A percentile compares a stretch with the other conserved stretches of the same genome.
phyloP scores from a whole-genome alignment of 2,113 vertebrate genomes.

The Melanerpes aurifrons region DNA sequence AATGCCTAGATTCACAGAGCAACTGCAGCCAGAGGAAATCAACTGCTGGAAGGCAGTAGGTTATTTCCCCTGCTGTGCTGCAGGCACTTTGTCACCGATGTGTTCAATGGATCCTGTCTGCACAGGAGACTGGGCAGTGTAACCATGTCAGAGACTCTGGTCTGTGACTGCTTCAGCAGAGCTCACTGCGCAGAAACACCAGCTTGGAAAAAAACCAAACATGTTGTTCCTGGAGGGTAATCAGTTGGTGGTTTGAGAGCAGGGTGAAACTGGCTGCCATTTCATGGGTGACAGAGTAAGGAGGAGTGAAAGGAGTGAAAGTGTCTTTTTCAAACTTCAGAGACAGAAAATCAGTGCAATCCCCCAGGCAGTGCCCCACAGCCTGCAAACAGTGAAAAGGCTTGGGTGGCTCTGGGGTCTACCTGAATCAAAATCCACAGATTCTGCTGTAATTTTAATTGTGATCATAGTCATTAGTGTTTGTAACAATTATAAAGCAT shows the following conservation, averaged over 20 bases:
- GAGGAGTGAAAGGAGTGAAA: neutral
- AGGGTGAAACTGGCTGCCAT: neutral
- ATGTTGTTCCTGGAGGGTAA: fast-evolving
- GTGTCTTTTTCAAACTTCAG: neutral
- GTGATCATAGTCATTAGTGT: neutral
- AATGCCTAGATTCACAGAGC: neutral
- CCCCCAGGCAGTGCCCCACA: neutral
- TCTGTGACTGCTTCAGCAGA: neutral
- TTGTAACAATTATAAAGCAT: neutral
- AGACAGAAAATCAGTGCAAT: neutral
- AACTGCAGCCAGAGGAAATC: neutral
- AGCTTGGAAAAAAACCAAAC: neutral
- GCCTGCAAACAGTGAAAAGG: neutral
- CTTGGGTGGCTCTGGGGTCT: neutral
- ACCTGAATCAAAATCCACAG: neutral
- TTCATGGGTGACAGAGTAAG: neutral
- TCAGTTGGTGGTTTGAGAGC: too few relatives aligned
- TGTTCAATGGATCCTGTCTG: neutral
- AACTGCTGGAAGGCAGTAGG: neutral
- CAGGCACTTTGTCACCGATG: neutral
- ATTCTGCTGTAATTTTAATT: neutral
- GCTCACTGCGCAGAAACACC: fast-evolving
- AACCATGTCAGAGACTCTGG: fast-evolving
- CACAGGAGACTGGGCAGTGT: neutral
- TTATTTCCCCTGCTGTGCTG: neutral